Evolutionary conservation across 2,888 invertebrate genomes (phyloP).

Genomic region (Norana najaformis): DNA sequence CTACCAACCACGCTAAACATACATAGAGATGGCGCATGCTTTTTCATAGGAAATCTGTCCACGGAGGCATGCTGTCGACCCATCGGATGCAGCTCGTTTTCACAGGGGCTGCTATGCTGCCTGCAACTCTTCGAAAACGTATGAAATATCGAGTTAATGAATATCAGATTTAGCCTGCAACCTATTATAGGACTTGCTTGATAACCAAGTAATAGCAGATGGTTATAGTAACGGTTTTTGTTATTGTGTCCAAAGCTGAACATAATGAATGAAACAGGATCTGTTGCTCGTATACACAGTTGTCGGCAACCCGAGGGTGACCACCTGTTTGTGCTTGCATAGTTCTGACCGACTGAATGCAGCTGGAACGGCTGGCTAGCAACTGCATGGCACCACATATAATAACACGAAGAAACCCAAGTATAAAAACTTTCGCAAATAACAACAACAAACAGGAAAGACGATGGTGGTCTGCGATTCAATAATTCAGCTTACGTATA

Average conservation of each 20-base stretch:
- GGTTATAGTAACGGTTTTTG: neutral
- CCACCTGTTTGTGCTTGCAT: neutral
- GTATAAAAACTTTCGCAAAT: neutral
- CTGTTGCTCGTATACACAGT: neutral
- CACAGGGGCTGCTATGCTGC: neutral
- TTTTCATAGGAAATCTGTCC: no score
- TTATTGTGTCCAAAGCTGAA: neutral
- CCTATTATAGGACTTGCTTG: neutral
- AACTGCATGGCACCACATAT: no score
- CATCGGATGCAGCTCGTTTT: neutral
- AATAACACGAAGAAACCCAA: neutral
- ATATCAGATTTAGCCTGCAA: neutral
- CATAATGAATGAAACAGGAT: neutral
- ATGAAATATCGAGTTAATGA: neutral
- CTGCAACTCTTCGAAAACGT: neutral
- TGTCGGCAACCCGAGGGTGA: neutral
- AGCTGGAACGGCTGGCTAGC: neutral
- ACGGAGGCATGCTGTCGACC: no score
- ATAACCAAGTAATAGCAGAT: neutral
- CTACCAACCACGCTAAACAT: no score
- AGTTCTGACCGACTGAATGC: neutral
- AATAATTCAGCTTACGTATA: neutral
- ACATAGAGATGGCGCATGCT: no score
- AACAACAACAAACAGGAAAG: neutral
- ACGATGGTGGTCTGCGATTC: neutral